phyloP scores from a whole-genome alignment of 2,797 vertebrate genomes.

The Oreochromis grahami region DNA sequence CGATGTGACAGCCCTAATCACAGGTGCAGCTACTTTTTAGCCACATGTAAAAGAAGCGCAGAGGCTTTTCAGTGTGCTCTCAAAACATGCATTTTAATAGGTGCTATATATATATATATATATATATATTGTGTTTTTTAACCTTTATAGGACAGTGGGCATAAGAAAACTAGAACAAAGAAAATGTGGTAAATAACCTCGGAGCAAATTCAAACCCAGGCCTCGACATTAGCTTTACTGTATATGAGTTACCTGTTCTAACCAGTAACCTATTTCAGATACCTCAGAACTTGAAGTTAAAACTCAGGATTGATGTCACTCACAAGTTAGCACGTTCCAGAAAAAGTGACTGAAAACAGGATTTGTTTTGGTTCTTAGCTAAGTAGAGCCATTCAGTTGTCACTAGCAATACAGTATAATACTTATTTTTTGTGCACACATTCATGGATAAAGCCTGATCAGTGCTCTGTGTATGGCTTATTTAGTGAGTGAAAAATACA shows the following conservation, averaged over 20 bases:
- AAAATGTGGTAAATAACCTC: not conserved
- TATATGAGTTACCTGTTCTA: not conserved
- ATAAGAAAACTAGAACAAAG: not conserved
- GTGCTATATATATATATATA: not conserved
- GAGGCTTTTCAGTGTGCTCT: not conserved
- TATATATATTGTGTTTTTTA: not conserved
- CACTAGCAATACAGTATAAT: not conserved
- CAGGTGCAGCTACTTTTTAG: not conserved
- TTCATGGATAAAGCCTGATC: not conserved
- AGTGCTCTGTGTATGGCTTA: not conserved
- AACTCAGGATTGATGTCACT: not conserved
- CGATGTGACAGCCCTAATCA: accelerated
- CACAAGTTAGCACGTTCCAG: not conserved
- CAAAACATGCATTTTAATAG: not conserved
- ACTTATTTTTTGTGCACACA: not conserved
- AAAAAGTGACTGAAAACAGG: not conserved
- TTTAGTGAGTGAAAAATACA: not conserved
- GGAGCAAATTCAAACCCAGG: not conserved
- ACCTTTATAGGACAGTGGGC: not conserved
- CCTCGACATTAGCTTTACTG: not conserved
- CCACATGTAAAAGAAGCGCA: not conserved
- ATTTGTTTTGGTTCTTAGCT: not conserved
- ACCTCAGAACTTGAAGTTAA: not conserved
- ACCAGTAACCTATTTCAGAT: not conserved
- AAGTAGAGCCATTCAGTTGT: not conserved